Evolutionary conservation across 2,888 invertebrate genomes (phyloP), one percentile per base, ranked within the genome.

Genomic region (Nephrotoma appendiculata): DNA sequence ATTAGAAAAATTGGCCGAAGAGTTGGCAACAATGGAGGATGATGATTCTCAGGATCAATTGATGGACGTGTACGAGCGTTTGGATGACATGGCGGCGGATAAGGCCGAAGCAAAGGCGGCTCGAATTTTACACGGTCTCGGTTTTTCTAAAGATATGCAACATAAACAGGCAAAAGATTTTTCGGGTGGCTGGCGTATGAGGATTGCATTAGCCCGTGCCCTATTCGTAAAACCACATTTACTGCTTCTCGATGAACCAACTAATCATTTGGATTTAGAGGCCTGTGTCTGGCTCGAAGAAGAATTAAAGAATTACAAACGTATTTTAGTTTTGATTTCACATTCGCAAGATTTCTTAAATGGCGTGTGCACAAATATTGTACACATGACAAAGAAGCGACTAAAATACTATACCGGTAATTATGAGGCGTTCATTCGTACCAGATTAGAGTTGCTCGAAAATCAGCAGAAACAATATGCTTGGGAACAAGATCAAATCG

Each of bases 201-300:
- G 99, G 89, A 99, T 99, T 88, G 99, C 99, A 1, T 92, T 99
- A 87, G 99, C 99, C 5, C 94, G 99, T 89, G 99, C 99, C 1
- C 92, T 99, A 57, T 99, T 99, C 91, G 96, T 99, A 85, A 99
- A 99, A 91, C 99, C 99, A 0, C 99, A 99, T 90, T 92, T 99
- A 87, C 92, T 99, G 88, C 93, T 99, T 89, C 93, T 99, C 52
- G 99, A 99, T 91, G 99, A 99, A 92, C 99, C 99, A 4, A 99
- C 99, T 11, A 99, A 99, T 92, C 99, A 99, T 92, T 94, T 99
- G 88, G 99, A 99, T 94, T 93, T 99, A 89, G 98, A 99, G 90
- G 99, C 99, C 87, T 99, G 99, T 91, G 99, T 99, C 85, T 99
- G 99, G 99, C 94, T 99, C 87, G 99, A 99, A 92, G 98, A 98